phyloP scores from a whole-genome alignment of 64 coral and sea anemone genomes.

The Pocillopora verrucosa region DNA sequence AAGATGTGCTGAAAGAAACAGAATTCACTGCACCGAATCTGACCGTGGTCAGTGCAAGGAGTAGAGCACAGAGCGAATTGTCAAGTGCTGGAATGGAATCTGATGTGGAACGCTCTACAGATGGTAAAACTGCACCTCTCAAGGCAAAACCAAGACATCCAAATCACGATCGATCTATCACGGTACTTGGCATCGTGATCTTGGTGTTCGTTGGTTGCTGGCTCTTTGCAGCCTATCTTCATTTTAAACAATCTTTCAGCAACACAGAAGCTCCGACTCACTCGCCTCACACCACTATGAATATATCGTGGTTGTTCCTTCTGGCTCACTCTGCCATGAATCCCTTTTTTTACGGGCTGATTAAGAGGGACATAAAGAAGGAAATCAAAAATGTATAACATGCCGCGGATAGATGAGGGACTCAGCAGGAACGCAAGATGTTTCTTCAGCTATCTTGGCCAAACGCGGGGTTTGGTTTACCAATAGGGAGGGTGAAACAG shows the following conservation, averaged over 20 bases:
- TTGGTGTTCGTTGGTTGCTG: conserved; percentile 8
- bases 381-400: not conserved
- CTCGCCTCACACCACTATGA: conserved; percentile 4
- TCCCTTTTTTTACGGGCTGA: conserved; percentile 17
- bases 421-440: no score
- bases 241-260: conserved; percentile 25
- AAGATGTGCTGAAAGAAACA: conserved; percentile 8
- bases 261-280: not conserved
- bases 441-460: no score
- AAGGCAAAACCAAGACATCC: conserved; percentile 22
- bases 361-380: conserved; percentile 35
- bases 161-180: conserved; percentile 31
- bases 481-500: no score
- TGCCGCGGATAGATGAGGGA: not conserved
- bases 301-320: conserved; percentile 21
- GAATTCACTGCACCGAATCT: conserved; percentile 13
- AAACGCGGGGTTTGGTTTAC: no score
- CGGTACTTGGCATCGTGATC: conserved; percentile 30
- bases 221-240: conserved; percentile 16
- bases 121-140: not conserved
- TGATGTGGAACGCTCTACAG: conserved; percentile 30
- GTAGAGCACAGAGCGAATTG: not conserved
- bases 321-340: conserved; percentile 12
- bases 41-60: not conserved
- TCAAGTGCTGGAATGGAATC: conserved; percentile 6